Evolutionary conservation across 2,888 invertebrate genomes (phyloP).

Genomic region (Gortyna flavago): DNA sequence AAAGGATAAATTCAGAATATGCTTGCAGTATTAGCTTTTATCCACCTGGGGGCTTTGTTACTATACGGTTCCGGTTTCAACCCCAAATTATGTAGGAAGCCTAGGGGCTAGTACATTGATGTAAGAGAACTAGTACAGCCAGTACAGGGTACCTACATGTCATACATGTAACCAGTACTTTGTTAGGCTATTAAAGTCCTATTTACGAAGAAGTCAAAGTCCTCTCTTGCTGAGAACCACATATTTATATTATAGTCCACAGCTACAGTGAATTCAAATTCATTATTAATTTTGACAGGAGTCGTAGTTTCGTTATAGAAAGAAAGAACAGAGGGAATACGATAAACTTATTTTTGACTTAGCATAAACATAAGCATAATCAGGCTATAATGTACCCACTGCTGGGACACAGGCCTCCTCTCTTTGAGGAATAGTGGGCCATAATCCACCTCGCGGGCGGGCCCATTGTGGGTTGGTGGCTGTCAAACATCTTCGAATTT

Average conservation of each 20-base stretch:
- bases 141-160: neutral
- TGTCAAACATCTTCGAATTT: neutral
- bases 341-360: neutral
- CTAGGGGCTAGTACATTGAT: neutral
- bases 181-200: neutral
- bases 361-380: neutral
- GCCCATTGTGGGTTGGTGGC: neutral
- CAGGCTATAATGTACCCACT: neutral
- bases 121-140: neutral
- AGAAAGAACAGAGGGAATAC: neutral
- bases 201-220: neutral
- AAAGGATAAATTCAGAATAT: constrained; percentile 56
- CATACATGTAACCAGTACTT: neutral
- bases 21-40: constrained; percentile 32
- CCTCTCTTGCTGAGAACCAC: neutral
- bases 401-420: neutral
- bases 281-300: no score
- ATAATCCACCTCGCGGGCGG: no score
- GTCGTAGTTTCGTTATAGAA: neutral
- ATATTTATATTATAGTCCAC: neutral
- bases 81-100: constrained; percentile 18
- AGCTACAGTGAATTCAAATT: neutral
- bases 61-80: constrained; percentile 24
- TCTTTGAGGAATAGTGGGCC: neutral
- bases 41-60: constrained; percentile 54